A percentile compares a stretch with the other conserved stretches of the same genome.
These are phyloP conservation scores for Charanyca ferruginea DNA, from an alignment of 2,888 invertebrate genomes.

Conservation along the genomic window DNA sequence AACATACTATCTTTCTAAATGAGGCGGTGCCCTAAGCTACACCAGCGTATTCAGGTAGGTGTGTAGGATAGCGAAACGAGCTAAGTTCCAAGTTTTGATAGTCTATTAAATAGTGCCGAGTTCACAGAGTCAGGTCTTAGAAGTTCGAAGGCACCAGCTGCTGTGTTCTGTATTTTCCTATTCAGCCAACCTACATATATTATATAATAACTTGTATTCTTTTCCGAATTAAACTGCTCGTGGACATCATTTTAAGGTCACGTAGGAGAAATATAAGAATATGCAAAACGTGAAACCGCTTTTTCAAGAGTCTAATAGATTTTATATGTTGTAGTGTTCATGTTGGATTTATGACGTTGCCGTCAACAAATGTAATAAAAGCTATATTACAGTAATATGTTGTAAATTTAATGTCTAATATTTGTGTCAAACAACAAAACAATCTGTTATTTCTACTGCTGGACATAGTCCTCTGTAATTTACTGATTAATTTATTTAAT, in stretches of 20 bases:
- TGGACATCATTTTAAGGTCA: not conserved
- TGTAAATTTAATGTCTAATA: too few species aligned
- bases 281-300: not conserved
- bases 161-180: slow-evolving; percentile 34
- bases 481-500: not conserved
- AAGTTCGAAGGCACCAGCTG: slow-evolving; percentile 57
- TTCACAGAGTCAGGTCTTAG: slow-evolving; percentile 58
- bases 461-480: too few species aligned
- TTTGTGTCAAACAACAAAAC: too few species aligned
- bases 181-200: not conserved
- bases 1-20: slow-evolving; percentile 34
- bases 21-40: slow-evolving; percentile 41
- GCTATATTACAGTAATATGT: too few species aligned
- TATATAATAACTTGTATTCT: not conserved
- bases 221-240: not conserved
- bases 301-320: not conserved
- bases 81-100: slow-evolving; percentile 64
- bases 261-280: not conserved
- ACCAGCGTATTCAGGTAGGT: slow-evolving; percentile 39
- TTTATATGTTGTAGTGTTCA: too few species aligned
- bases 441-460: too few species aligned
- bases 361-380: too few species aligned
- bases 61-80: slow-evolving; percentile 56
- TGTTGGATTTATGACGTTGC: too few species aligned
- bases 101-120: slow-evolving; percentile 62